These are phyloP conservation scores for Lithophane semibrunnea DNA, from an alignment of 2,888 invertebrate genomes.

Conservation along the genomic window DNA sequence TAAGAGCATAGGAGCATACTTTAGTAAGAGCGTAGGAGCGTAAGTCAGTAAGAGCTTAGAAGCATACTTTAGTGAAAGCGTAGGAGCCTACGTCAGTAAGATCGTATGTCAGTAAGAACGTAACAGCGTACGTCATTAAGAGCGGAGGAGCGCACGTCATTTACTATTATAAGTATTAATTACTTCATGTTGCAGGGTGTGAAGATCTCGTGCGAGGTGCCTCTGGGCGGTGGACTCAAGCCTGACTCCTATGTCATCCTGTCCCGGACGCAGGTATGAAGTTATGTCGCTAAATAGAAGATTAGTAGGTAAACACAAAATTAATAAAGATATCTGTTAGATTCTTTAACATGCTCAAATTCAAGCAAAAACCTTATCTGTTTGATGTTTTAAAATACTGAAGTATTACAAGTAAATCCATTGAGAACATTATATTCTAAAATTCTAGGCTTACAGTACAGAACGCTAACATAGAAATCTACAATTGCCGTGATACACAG, in stretches of 20 bases:
- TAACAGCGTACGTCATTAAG: not conserved
- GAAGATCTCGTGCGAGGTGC: constrained; percentile 75
- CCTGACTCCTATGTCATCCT: constrained; percentile 69
- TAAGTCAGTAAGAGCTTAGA: not conserved
- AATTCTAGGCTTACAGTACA: not conserved
- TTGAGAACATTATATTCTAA: not conserved
- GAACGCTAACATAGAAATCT: constrained; percentile 16
- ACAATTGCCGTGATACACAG: not conserved
- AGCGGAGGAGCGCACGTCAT: too few species aligned
- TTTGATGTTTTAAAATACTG: not conserved
- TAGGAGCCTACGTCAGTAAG: too few species aligned
- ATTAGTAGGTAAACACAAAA: not conserved
- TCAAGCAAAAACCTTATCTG: not conserved
- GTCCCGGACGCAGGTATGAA: constrained; percentile 73
- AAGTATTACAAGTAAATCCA: not conserved
- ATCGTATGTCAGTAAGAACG: too few species aligned
- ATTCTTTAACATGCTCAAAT: not conserved
- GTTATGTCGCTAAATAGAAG: not conserved
- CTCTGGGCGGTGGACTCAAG: constrained; percentile 70
- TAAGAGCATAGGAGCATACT: too few species aligned
- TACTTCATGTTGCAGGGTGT: constrained; percentile 72
- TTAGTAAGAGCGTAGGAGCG: too few species aligned
- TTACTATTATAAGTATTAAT: not conserved
- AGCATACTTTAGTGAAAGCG: not conserved
- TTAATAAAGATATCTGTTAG: not conserved